These are phyloP conservation scores for Arion vulgaris DNA, from an alignment of 1,140 invertebrate species.

Conservation along the genomic window DNA sequence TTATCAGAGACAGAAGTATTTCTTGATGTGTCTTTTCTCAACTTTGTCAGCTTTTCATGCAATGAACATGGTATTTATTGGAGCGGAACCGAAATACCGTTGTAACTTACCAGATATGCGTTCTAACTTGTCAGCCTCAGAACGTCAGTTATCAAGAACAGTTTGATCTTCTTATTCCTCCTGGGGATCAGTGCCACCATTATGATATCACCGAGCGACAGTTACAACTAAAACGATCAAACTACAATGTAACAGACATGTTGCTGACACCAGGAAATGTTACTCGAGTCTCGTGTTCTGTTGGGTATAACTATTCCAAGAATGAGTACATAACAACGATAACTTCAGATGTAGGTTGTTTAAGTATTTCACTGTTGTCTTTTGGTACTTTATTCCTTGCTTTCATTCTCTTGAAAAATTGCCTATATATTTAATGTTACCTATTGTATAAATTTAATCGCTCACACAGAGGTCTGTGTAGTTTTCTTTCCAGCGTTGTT, in stretches of 20 bases:
- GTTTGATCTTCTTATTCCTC: constrained; percentile 33
- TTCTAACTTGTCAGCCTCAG: neutral
- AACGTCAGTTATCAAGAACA: constrained; percentile 36
- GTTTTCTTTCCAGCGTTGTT: no score
- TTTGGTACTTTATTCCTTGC: no score
- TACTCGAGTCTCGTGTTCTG: constrained; percentile 13
- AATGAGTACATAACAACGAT: constrained; percentile 41
- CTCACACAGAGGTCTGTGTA: no score
- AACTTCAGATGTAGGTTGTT: constrained; percentile 37
- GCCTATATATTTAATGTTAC: no score
- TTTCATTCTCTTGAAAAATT: no score
- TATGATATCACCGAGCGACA: constrained; percentile 26
- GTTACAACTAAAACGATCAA: neutral
- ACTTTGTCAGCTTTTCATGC: constrained; percentile 86
- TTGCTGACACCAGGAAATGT: neutral
- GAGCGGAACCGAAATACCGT: constrained; percentile 48
- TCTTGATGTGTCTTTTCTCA: constrained; percentile 85
- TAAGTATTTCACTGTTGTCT: no score
- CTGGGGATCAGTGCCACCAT: constrained; percentile 10
- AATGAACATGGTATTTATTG: constrained; percentile 81
- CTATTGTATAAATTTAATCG: no score
- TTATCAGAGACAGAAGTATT: constrained; percentile 88
- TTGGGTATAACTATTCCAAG: constrained; percentile 35
- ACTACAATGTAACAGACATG: neutral
- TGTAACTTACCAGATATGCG: constrained; percentile 43